phyloP scores from a whole-genome alignment of 2,888 invertebrate genomes.

The Synergus japonicus region DNA sequence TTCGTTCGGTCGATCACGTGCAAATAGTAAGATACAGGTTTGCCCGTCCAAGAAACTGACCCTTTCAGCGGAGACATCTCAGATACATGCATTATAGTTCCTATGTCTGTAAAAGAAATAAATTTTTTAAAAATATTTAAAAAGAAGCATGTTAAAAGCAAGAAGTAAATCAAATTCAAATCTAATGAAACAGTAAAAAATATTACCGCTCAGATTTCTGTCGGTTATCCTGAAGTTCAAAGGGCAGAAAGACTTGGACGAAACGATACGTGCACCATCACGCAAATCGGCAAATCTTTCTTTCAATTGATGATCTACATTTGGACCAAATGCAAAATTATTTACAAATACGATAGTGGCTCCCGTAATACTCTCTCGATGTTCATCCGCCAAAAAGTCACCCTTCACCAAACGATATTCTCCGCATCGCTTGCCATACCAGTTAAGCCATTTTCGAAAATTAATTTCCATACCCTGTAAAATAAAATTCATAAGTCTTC shows the following conservation, averaged over 20 bases:
- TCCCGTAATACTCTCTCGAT: conserved; percentile 95
- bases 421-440: conserved; percentile 97
- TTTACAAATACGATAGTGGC: conserved; percentile 99
- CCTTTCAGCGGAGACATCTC: conserved; percentile 97
- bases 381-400: conserved; percentile 95
- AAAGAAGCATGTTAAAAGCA: too few relatives aligned
- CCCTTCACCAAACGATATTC: conserved; percentile 95
- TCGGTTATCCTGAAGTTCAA: conserved; percentile 98
- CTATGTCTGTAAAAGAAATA: conserved; percentile 85
- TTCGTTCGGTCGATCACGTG: conserved; percentile 99
- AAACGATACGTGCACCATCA: conserved; percentile 97
- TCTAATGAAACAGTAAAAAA: not conserved
- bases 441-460: conserved; percentile 97
- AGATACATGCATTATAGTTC: conserved; percentile 98
- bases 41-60: conserved; percentile 99
- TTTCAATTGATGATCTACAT: conserved; percentile 97
- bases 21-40: conserved; percentile 98
- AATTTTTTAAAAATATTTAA: not conserved
- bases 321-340: conserved; percentile 99
- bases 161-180: too few relatives aligned
- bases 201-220: conserved; percentile 92
- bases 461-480: conserved; percentile 91
- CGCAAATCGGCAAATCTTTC: conserved; percentile 97
- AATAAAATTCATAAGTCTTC: conserved; percentile 49
- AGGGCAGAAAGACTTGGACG: conserved; percentile 99